These are phyloP conservation scores for Cottus gobio DNA, from an alignment of 2,113 vertebrate genomes.

Conservation along the genomic window DNA sequence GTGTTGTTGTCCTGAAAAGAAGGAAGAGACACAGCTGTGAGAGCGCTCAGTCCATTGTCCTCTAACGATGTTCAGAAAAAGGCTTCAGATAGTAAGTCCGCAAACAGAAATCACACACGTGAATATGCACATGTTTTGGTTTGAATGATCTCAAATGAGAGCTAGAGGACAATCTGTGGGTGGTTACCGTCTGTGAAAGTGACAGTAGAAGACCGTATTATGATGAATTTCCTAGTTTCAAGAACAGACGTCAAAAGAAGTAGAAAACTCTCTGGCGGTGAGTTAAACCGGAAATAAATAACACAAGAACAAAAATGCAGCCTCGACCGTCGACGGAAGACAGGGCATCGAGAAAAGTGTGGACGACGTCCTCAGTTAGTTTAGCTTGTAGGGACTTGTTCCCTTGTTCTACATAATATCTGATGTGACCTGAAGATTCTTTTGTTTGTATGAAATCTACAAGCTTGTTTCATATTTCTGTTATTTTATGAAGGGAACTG, in stretches of 20 bases:
- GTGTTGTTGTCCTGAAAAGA: conserved; percentile 36
- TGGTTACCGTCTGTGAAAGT: not conserved
- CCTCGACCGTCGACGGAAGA: not conserved
- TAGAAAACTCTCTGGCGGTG: too few species aligned
- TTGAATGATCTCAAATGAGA: not conserved
- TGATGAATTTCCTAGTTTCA: not conserved
- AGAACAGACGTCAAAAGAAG: not conserved
- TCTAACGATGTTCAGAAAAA: not conserved
- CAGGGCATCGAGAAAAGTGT: not conserved
- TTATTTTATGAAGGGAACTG: not conserved
- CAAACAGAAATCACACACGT: not conserved
- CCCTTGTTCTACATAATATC: not conserved
- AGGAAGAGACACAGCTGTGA: not conserved
- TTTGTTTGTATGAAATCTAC: not conserved
- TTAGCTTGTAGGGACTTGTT: not conserved
- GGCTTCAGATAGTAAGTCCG: not conserved
- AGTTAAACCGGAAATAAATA: not conserved
- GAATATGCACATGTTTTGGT: not conserved
- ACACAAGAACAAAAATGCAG: not conserved
- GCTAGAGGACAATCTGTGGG: not conserved
- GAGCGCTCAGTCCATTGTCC: not conserved
- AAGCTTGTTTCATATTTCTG: not conserved
- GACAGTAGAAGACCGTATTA: not conserved
- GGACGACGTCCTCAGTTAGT: not conserved
- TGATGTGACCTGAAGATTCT: not conserved